Conservation (phyloP, 2,113 vertebrate species). For the Diphyllodes magnificus region DNA sequence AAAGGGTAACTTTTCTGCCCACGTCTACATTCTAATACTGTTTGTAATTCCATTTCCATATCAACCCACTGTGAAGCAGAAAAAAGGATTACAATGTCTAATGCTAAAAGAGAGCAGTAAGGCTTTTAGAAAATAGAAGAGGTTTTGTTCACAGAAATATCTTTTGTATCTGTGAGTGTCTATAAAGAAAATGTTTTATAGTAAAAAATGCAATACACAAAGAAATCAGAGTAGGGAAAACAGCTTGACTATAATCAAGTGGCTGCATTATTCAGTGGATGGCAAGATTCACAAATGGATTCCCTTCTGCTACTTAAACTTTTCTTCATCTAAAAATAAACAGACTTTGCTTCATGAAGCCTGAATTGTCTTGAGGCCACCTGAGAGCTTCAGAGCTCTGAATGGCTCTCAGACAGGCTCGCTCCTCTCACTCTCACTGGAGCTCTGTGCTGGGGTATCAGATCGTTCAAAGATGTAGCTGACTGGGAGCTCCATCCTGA, state of each 20-base stretch:
- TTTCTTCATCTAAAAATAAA: neutral
- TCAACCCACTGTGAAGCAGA: neutral
- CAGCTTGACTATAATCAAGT: rapidly evolving
- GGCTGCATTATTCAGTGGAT: neutral
- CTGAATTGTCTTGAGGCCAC: neutral
- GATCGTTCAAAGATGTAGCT: neutral
- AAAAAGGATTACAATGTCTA: neutral
- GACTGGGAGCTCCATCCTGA: neutral
- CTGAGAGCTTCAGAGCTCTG: neutral
- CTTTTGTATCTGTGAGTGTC: neutral
- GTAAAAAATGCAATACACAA: neutral
- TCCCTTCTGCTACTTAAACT: neutral
- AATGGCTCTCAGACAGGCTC: neutral
- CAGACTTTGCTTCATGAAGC: neutral
- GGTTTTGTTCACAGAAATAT: neutral
- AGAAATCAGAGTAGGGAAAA: neutral
- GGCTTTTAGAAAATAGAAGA: neutral
- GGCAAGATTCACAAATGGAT: neutral
- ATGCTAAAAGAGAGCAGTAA: neutral
- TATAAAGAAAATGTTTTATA: neutral
- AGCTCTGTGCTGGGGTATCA: neutral
- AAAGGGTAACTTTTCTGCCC: rapidly evolving
- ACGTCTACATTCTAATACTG: neutral
- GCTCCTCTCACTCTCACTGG: neutral
- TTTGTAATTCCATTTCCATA: neutral